A percentile compares a stretch with the other conserved stretches of the same genome.
Conservation (phyloP, 2,888 invertebrate genomes). For the Macroteleia sp. region DNA sequence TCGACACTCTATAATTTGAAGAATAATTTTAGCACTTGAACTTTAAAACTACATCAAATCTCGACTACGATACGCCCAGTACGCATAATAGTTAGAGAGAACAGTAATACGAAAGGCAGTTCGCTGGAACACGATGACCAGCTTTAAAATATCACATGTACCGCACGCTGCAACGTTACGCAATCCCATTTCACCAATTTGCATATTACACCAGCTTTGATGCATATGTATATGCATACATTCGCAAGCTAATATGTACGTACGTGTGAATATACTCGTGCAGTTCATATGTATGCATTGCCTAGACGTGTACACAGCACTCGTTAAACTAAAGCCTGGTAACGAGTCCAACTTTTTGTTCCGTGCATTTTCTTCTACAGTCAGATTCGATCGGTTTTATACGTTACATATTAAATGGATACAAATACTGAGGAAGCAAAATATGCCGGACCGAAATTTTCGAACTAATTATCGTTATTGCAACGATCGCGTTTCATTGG, state of each 20-base stretch:
- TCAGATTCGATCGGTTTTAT: constrained; percentile 51
- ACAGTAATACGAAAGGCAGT: constrained; percentile 56
- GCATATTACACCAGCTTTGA: constrained; percentile 75
- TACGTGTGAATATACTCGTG: constrained; percentile 43
- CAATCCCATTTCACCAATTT: constrained; percentile 81
- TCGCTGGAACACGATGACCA: constrained; percentile 62
- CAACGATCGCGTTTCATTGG: background rate
- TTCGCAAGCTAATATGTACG: constrained; percentile 46
- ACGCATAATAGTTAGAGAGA: constrained; percentile 57
- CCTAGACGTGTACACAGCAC: constrained; percentile 55
- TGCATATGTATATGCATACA: constrained; percentile 59
- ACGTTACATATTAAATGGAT: constrained; percentile 30
- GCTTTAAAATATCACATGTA: constrained; percentile 76
- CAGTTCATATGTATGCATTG: constrained; percentile 51
- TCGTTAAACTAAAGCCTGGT: constrained; percentile 66
- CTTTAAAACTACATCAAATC: constrained; percentile 59
- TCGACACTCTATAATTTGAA: constrained; percentile 47
- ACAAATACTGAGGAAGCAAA: constrained; percentile 22
- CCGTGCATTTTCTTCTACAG: constrained; percentile 36
- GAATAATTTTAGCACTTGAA: constrained; percentile 57
- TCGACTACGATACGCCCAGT: constrained; percentile 52
- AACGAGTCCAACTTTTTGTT: constrained; percentile 65
- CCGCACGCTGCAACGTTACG: constrained; percentile 70
- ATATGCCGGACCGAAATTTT: constrained; percentile 15
- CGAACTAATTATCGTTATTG: constrained; percentile 19